A percentile compares a stretch with the other conserved stretches of the same genome.
These are phyloP conservation scores for Drosophila phalerata DNA, from an alignment of 2,888 invertebrate species.

Conservation along the genomic window DNA sequence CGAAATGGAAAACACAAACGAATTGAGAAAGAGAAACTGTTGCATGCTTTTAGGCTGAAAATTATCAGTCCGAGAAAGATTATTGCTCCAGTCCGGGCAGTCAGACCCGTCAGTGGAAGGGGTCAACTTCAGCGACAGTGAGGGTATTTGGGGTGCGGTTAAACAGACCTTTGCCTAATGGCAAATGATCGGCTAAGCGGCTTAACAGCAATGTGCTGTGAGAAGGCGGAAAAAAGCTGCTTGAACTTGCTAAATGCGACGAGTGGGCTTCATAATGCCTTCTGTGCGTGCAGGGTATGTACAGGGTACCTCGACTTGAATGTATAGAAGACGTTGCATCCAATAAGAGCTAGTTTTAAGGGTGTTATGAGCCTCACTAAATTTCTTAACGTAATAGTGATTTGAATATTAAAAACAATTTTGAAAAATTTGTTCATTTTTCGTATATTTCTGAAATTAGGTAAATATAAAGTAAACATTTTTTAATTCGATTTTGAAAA, in stretches of 20 bases:
- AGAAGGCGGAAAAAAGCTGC: conserved; percentile 1
- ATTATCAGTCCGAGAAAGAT: conserved; percentile 49
- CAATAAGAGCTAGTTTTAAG: too few relatives aligned
- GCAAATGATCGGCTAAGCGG: conserved; percentile 59
- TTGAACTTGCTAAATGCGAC: conserved; percentile 27
- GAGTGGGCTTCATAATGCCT: conserved; percentile 24
- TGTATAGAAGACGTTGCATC: background rate
- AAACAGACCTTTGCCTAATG: conserved; percentile 35
- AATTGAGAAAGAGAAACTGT: conserved; percentile 50
- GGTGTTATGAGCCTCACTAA: too few relatives aligned
- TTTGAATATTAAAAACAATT: too few relatives aligned
- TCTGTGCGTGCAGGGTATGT: too few relatives aligned
- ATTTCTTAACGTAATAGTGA: too few relatives aligned
- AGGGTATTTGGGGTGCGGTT: conserved; percentile 43
- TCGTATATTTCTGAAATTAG: too few relatives aligned
- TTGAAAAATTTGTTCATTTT: too few relatives aligned
- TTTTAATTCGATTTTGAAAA: too few relatives aligned
- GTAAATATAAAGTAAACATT: too few relatives aligned
- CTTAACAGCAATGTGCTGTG: conserved; percentile 32
- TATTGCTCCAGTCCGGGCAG: conserved; percentile 8
- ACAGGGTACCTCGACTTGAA: background rate
- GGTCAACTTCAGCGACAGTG: background rate
- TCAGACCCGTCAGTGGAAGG: background rate
- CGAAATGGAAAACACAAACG: conserved; percentile 18
- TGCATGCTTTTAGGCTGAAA: conserved; percentile 74